Evolutionary conservation across 1,140 invertebrate genomes (phyloP).

Genomic region (Vanessa atalanta): DNA sequence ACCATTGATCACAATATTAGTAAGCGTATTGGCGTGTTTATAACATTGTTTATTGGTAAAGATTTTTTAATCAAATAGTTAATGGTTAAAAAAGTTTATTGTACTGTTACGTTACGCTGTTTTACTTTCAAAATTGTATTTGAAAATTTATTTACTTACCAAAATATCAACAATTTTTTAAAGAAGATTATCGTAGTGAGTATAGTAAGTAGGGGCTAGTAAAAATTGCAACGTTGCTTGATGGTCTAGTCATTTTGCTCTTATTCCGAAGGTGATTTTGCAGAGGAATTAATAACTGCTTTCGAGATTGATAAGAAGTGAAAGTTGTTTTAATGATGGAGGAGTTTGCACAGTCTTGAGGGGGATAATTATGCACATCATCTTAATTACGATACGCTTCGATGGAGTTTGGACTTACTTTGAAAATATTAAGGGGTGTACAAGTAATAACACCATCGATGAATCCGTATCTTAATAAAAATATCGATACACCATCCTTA

Average conservation of each 20-base stretch:
- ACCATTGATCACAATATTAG: no score
- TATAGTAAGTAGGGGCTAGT: conserved; percentile 47
- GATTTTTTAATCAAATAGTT: no score
- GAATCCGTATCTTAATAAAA: no score
- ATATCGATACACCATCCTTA: no score
- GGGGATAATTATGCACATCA: conserved; percentile 26
- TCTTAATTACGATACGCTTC: conserved; percentile 15
- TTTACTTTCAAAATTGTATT: no score
- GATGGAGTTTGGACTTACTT: not conserved
- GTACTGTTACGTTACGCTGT: no score
- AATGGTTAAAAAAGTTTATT: no score
- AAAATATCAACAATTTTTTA: no score
- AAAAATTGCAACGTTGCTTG: conserved; percentile 75
- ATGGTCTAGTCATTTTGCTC: conserved; percentile 69
- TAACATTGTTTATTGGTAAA: no score
- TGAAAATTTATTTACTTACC: no score
- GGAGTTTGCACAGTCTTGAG: conserved; percentile 29
- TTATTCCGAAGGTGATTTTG: conserved; percentile 65
- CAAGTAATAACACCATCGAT: not conserved
- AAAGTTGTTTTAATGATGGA: conserved; percentile 46
- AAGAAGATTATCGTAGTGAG: not conserved
- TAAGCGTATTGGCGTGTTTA: no score
- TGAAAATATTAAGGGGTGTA: not conserved
- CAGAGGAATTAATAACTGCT: conserved; percentile 65
- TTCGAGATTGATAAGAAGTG: conserved; percentile 64